A percentile compares a stretch with the other conserved stretches of the same genome.
Conservation (phyloP, 2,888 invertebrate genomes). For the Nematopogon swammerdamellus region DNA sequence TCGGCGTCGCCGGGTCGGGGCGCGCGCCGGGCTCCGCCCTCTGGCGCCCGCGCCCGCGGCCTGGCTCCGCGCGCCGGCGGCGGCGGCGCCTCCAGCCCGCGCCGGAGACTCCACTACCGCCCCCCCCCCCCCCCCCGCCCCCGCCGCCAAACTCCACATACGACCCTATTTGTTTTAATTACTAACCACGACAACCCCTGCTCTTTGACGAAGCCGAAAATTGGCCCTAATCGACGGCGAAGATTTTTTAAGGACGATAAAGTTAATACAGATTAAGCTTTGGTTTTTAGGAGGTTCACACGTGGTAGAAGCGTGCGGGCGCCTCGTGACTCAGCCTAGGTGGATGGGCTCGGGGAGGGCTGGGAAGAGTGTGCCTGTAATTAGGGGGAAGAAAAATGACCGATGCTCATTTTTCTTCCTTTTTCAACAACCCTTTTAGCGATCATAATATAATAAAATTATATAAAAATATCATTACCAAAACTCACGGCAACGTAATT, state of each 20-base stretch:
- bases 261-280: background rate
- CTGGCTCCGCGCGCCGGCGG: too few relatives aligned
- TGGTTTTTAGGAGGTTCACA: too few relatives aligned
- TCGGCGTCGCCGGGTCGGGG: constrained; percentile 44
- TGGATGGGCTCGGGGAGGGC: background rate
- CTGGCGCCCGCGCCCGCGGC: constrained; percentile 33
- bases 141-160: constrained; percentile 14
- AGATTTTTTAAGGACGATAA: background rate
- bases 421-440: background rate
- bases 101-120: constrained; percentile 22
- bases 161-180: constrained; percentile 58
- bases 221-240: constrained; percentile 38
- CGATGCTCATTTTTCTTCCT: too few relatives aligned
- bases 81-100: background rate
- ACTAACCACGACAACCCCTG: constrained; percentile 38
- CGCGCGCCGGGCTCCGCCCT: constrained; percentile 35
- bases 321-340: background rate
- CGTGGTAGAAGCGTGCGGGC: background rate
- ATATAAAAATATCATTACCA: too few relatives aligned
- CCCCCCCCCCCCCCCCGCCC: constrained; percentile 17
- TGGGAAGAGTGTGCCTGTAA: background rate
- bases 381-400: background rate
- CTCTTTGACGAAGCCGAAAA: constrained; percentile 46
- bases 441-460: too few relatives aligned
- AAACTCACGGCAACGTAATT: too few relatives aligned